These are phyloP conservation scores for Buceros bicornis DNA, from an alignment of 2,797 vertebrate species.

Conservation along the genomic window DNA sequence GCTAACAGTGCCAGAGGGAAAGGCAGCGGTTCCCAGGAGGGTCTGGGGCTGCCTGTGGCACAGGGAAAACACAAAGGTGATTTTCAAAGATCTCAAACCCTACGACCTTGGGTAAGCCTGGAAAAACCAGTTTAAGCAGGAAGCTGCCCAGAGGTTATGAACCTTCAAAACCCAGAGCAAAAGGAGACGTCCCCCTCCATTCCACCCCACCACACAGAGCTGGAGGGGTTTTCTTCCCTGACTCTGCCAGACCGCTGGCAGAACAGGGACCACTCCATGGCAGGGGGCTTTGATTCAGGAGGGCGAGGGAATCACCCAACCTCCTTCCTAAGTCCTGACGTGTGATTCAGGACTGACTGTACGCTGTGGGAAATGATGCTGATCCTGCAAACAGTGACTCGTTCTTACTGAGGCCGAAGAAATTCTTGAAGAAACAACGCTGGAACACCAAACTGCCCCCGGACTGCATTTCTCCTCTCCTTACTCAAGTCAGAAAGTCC, in stretches of 20 bases:
- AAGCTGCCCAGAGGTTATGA: background rate
- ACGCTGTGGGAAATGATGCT: background rate
- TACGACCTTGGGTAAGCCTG: background rate
- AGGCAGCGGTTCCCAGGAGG: background rate
- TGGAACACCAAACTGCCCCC: background rate
- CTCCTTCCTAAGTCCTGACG: background rate
- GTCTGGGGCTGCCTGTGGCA: background rate
- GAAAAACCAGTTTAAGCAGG: background rate
- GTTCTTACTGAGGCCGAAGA: background rate
- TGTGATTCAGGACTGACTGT: accelerated
- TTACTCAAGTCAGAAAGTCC: background rate
- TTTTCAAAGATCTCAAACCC: background rate
- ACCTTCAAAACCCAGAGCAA: background rate
- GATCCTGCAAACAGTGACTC: background rate
- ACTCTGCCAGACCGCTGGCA: background rate
- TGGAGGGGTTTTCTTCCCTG: background rate
- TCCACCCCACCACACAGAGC: background rate
- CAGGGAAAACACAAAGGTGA: background rate
- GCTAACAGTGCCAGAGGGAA: background rate
- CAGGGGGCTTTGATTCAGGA: background rate
- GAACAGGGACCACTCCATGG: background rate
- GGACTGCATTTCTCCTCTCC: background rate
- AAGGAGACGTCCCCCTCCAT: background rate
- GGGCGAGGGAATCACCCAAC: background rate
- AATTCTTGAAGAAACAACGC: background rate